phyloP scores from a whole-genome alignment of 2,888 invertebrate genomes.

The Stenchaetothrips biformis region DNA sequence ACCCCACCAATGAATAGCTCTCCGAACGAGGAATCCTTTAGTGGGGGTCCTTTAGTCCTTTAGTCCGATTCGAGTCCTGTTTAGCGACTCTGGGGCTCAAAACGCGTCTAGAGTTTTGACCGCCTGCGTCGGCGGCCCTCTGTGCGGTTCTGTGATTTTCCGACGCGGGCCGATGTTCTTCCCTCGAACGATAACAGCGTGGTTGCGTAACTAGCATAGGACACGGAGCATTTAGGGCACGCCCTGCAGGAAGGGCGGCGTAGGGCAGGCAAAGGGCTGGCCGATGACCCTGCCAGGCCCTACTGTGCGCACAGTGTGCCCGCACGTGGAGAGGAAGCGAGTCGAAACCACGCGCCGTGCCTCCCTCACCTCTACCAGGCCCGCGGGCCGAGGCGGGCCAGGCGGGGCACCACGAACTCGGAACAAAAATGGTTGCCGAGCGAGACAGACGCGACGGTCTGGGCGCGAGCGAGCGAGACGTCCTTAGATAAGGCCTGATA shows the following conservation, averaged over 20 bases:
- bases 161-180: not conserved
- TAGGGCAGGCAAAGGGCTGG: not conserved
- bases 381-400: not conserved
- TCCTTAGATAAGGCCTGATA: too few relatives aligned
- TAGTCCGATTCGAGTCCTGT: too few relatives aligned
- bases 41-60: too few relatives aligned
- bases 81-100: too few relatives aligned
- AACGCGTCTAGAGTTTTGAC: too few relatives aligned
- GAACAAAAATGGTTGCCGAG: not conserved
- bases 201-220: not conserved
- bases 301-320: not conserved
- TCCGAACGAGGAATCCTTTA: too few relatives aligned
- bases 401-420: not conserved
- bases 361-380: not conserved
- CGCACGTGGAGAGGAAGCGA: not conserved
- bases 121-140: too few relatives aligned
- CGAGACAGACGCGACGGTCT: too few relatives aligned
- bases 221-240: not conserved
- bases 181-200: not conserved
- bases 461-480: not conserved
- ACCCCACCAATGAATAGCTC: too few relatives aligned
- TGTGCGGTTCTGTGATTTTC: too few relatives aligned
- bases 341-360: conserved; percentile 12
- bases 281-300: conserved; percentile 11
- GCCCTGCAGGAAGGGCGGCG: not conserved